A percentile compares a stretch with the other conserved stretches of the same genome.
These are phyloP conservation scores for Drosophila nigricruria DNA, from an alignment of 2,888 invertebrate genomes.

Conservation along the genomic window DNA sequence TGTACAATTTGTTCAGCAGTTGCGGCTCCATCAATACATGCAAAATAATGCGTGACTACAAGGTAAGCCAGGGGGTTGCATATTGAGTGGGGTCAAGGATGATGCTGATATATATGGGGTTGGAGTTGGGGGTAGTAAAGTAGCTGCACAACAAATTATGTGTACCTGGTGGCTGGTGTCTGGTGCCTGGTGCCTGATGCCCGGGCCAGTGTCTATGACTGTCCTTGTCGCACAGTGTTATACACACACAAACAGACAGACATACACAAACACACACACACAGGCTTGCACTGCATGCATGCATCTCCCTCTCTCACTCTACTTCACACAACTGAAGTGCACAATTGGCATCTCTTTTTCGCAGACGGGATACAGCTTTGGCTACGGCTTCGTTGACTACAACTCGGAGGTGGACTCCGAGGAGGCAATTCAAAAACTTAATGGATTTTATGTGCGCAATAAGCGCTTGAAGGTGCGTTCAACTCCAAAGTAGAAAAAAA, in stretches of 20 bases:
- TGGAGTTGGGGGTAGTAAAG: background rate
- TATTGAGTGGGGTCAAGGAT: background rate
- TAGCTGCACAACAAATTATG: conserved; percentile 2
- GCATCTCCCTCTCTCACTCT: background rate
- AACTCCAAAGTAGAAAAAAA: background rate
- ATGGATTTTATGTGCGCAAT: conserved; percentile 95
- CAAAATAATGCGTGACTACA: conserved; percentile 95
- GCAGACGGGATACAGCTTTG: conserved; percentile 97
- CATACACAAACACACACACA: conserved; percentile 2
- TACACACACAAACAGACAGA: conserved; percentile 19
- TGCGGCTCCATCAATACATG: conserved; percentile 96
- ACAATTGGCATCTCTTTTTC: conserved; percentile 16
- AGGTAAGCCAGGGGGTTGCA: conserved; percentile 86
- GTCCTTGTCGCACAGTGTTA: conserved; percentile 45
- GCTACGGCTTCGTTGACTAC: conserved; percentile 98
- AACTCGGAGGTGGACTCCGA: conserved; percentile 92
- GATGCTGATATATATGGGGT: background rate
- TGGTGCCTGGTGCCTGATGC: background rate
- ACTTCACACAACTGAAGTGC: conserved; percentile 2
- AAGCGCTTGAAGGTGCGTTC: conserved; percentile 93
- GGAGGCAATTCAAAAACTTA: conserved; percentile 93
- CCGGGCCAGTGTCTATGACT: background rate
- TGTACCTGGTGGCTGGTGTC: background rate
- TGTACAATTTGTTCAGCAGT: conserved; percentile 94
- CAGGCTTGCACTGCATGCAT: conserved; percentile 12